Evolutionary conservation across 2,113 vertebrate genomes (phyloP), one percentile per base, ranked within the genome.

Genomic region (Rousettus leschenaultii): DNA sequence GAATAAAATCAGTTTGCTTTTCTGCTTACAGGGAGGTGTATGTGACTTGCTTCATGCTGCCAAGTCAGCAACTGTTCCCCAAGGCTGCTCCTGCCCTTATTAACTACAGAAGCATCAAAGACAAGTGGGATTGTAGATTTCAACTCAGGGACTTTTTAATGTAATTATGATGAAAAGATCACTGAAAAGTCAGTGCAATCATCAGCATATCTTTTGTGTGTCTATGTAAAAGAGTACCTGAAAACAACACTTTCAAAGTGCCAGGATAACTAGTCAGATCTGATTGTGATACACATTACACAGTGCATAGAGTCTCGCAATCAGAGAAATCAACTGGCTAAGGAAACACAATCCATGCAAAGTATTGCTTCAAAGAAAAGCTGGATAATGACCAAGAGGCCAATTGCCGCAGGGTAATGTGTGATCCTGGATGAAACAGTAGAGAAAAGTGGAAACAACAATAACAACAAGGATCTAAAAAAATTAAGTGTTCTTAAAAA

Each of bases 31-130:
- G 2, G 21, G 24, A 85, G 55, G 85, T 43, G 14, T 28, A 43
- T 55, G 70, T 77, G 59, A 87, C 33, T 57, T 87, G 28, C 16
- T 77, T 84, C 77, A 82, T 35, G 79, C 30, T 85, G 80, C 70
- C 68, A 97, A 85, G 59, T 92, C 35, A 84, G 30, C 61, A 78
- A 95, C 48, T 86, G 13, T 71, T 94, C 74, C 65, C 75, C 71
- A 88, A 74, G 77, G 79, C 11, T 97, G 18, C 78, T 94, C 70
- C 80, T 88, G 90, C 55, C 70, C 65, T 87, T 96, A 71, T 48
- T 93, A 97, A 83, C 59, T 82, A 96, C 4, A 85, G 77, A 97
- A 92, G 35, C 48, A 68, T 95, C 92, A 97, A 84, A 91, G 53
- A 66, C 24, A 84, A 0, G 7, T 0, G 9, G 35, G 24, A 38